These are phyloP conservation scores for Trachurus trachurus DNA, from an alignment of 2,797 vertebrate species.

Conservation along the genomic window DNA sequence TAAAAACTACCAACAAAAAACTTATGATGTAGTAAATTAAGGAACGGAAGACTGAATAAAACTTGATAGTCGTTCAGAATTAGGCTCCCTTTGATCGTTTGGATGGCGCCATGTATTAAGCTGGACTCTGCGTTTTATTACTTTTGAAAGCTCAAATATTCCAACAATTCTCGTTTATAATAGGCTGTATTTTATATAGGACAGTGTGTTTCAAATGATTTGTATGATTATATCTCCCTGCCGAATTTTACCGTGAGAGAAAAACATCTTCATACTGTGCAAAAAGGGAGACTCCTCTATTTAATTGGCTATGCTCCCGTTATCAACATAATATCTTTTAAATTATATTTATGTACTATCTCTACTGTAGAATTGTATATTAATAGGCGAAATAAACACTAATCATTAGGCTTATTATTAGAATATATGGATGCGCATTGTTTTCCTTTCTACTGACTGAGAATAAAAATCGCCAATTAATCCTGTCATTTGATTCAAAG, in stretches of 20 bases:
- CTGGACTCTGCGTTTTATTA: background rate
- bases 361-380: background rate
- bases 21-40: background rate
- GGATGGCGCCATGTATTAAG: background rate
- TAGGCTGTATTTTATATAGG: background rate
- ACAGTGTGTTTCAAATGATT: background rate
- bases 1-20: background rate
- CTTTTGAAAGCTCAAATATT: background rate
- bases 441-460: background rate
- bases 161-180: background rate
- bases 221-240: background rate
- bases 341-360: background rate
- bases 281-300: background rate
- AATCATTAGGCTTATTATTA: background rate
- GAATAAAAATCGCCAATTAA: background rate
- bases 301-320: background rate
- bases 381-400: background rate
- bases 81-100: background rate
- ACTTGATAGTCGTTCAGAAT: background rate
- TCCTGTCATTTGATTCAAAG: background rate
- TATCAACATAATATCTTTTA: background rate
- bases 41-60: background rate
- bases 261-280: background rate
- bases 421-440: background rate
- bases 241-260: background rate